Evolutionary conservation across 2,797 vertebrate species (phyloP).

Genomic region (Adelosebastes latens): DNA sequence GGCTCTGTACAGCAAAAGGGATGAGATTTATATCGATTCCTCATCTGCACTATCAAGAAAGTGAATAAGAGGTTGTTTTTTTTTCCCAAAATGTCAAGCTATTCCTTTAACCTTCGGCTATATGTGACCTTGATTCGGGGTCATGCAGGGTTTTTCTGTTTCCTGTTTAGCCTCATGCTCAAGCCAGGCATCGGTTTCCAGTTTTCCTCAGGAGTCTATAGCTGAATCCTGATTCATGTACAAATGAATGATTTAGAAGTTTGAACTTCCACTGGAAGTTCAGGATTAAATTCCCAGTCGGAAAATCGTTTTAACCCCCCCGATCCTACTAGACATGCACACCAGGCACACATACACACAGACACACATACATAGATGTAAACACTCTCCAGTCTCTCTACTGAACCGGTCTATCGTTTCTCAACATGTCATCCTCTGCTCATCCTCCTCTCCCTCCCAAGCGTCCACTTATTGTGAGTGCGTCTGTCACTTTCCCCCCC

Average conservation of each 20-base stretch:
- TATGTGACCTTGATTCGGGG: neutral
- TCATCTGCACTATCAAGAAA: neutral
- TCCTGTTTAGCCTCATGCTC: neutral
- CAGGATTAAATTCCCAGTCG: neutral
- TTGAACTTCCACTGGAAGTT: constrained; percentile 4
- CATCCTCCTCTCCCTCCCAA: constrained; percentile 11
- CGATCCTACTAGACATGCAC: neutral
- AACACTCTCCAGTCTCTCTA: neutral
- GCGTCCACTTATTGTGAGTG: constrained; percentile 25
- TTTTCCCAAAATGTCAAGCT: neutral
- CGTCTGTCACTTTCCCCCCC: constrained; percentile 11
- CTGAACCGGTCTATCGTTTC: constrained; percentile 8
- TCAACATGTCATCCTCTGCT: constrained; percentile 6
- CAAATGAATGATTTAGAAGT: neutral
- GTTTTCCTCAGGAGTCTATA: neutral
- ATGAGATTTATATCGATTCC: neutral
- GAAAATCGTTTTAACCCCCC: neutral
- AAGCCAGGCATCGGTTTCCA: neutral
- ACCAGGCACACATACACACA: constrained; percentile 13
- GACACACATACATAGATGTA: neutral
- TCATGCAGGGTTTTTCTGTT: neutral
- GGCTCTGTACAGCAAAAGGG: neutral
- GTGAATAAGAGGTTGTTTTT: neutral
- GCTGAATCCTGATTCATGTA: neutral
- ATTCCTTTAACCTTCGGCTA: neutral